phyloP scores from a whole-genome alignment of 2,113 vertebrate species.

The Boleophthalmus pectinirostris region DNA sequence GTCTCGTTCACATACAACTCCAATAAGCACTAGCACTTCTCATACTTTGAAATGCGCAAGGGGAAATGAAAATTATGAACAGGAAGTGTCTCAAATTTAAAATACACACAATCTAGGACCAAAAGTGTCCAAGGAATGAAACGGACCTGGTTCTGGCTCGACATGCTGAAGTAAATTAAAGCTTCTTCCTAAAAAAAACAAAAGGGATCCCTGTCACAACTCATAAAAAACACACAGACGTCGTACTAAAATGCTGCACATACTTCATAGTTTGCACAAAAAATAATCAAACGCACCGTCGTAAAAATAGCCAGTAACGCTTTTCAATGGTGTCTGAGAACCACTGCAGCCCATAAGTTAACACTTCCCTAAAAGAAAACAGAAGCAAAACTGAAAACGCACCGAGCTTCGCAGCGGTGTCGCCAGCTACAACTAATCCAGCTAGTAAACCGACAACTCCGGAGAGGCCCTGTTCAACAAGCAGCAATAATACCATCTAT shows the following conservation, averaged over 20 bases:
- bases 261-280: not conserved
- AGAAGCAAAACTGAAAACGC: slow-evolving; percentile 64
- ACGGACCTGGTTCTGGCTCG: slow-evolving; percentile 49
- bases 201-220: not conserved
- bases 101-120: slow-evolving; percentile 66
- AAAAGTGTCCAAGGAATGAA: slow-evolving; percentile 65
- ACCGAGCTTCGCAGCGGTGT: slow-evolving; percentile 44
- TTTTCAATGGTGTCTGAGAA: slow-evolving; percentile 36
- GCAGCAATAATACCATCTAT: slow-evolving; percentile 55
- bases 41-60: slow-evolving; percentile 66
- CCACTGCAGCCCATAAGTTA: slow-evolving; percentile 45
- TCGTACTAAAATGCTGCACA: not conserved
- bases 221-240: not conserved
- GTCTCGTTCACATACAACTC: not conserved
- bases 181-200: too few species aligned
- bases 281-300: not conserved
- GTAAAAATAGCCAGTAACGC: slow-evolving; percentile 34
- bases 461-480: slow-evolving; percentile 29
- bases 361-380: slow-evolving; percentile 67
- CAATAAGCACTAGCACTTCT: not conserved
- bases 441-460: slow-evolving; percentile 21
- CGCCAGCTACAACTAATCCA: slow-evolving; percentile 25
- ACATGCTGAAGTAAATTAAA: slow-evolving; percentile 40
- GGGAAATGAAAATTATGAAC: slow-evolving; percentile 75
- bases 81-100: slow-evolving; percentile 74